Evolutionary conservation across 2,113 vertebrate species (phyloP).

Genomic region (Columba livia): DNA sequence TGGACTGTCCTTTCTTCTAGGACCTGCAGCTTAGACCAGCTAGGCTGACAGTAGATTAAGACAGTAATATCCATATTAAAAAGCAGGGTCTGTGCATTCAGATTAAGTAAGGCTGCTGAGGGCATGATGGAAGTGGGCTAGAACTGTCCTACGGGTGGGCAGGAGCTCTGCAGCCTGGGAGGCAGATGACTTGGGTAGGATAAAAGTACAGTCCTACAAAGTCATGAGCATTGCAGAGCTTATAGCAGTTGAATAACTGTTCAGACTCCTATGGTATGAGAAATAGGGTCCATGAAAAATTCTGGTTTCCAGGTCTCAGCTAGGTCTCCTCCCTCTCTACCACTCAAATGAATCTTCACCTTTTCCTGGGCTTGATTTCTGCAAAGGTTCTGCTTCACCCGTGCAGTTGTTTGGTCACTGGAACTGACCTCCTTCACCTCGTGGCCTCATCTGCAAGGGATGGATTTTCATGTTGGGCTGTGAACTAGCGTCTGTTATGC

Average conservation of each 20-base stretch:
- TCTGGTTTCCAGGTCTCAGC: background rate
- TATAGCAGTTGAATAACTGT: background rate
- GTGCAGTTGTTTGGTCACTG: background rate
- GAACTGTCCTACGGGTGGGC: background rate
- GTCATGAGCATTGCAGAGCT: background rate
- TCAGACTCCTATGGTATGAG: background rate
- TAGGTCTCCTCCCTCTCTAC: background rate
- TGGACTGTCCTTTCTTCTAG: background rate
- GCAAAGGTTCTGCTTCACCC: background rate
- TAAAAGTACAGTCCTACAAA: background rate
- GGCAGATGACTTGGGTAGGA: background rate
- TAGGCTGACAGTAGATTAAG: background rate
- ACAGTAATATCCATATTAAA: background rate
- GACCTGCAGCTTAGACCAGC: background rate
- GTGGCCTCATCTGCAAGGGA: background rate
- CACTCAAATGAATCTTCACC: background rate
- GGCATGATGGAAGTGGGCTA: background rate
- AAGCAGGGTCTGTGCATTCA: background rate
- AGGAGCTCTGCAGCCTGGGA: background rate
- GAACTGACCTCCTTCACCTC: background rate
- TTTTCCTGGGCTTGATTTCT: background rate
- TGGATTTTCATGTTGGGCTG: background rate
- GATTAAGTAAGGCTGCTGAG: background rate
- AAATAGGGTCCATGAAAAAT: background rate
- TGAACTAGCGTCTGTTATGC: background rate